Evolutionary conservation across 2,888 invertebrate genomes (phyloP), one percentile per base, ranked within the genome.

Genomic region (Rhingia rostrata): DNA sequence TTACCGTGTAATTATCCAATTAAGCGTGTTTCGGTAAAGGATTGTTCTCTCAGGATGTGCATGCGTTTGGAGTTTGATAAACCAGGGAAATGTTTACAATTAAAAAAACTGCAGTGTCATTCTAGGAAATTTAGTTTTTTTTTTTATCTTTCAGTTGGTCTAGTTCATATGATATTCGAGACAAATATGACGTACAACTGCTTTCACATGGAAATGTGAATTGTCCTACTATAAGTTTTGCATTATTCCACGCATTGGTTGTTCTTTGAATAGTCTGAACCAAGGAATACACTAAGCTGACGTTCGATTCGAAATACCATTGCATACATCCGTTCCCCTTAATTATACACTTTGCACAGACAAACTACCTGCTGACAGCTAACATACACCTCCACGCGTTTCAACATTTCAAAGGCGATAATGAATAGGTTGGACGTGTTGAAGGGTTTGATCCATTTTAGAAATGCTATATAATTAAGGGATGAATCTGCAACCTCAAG

Each of bases 401-500:
- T 22, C 22, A 22, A 2, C 22, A 22, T 22, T 54, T 53, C 47
- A 77, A 70, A 53, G 45, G 12, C 58, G n/a, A 56, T 54, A 47
- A 54, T 69, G 45, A 60, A 69, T 77, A 49, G 43, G 49, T 33
- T n/a, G 49, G 53, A 83, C 66, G 83, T 83, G 83, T 79, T 83
- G 83, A 83, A 83, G 73, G 73, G 61, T 67, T 39, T 83, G 78
- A 84, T 84, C 79, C 83, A 74, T 51, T 79, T 14, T 30, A 43
- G 58, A 74, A 61, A 60, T 53, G 35, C 84, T 79, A 39, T 84
- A 47, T 84, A 84, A 84, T 79, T 84, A 84, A 80, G 84, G 84
- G 80, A 80, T 80, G 80, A 84, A 70, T 80, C 80, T 75, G 84
- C 79, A 84, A 73, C 61, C 78, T 78, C 67, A 56, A 84, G 82